These are phyloP conservation scores for Leptopilina clavipes DNA, from an alignment of 1,140 invertebrate species.

Conservation along the genomic window DNA sequence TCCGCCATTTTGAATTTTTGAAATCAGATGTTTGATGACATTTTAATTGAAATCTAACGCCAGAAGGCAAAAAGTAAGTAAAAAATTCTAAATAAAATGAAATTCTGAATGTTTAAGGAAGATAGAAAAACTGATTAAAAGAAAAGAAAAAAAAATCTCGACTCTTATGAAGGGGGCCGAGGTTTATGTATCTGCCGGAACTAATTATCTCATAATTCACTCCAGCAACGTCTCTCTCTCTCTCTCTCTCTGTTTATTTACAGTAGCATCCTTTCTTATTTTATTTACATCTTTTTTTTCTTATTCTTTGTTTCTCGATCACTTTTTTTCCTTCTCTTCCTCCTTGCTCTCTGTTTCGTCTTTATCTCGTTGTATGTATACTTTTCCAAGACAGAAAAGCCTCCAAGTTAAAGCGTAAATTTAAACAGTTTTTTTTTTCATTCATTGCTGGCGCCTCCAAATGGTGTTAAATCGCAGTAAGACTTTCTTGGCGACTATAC, in stretches of 20 bases:
- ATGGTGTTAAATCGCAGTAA: slow-evolving; percentile 36
- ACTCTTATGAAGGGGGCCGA: not conserved
- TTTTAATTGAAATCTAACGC: not conserved
- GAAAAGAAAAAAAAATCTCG: not conserved
- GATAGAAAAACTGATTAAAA: no score
- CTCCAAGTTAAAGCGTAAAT: not conserved
- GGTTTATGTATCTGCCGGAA: slow-evolving; percentile 66
- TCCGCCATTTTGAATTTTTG: no score
- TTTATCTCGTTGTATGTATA: not conserved
- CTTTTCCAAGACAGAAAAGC: slow-evolving; percentile 23
- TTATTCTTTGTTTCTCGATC: slow-evolving; percentile 4
- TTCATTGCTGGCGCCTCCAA: slow-evolving; percentile 18
- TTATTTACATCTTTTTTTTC: slow-evolving; percentile 36
- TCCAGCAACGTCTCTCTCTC: slow-evolving; percentile 51
- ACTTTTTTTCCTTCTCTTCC: not conserved
- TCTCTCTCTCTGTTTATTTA: slow-evolving; percentile 49
- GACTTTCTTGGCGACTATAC: slow-evolving; percentile 41
- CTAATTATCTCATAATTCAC: slow-evolving; percentile 69
- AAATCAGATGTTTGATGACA: no score
- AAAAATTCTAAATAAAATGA: no score
- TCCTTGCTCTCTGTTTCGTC: not conserved
- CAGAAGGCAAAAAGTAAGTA: no score
- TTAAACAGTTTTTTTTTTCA: not conserved
- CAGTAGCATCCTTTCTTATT: slow-evolving; percentile 49
- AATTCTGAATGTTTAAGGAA: no score